Base-by-base conservation (phyloP, 2,113 vertebrate species). In the Gavia stellata region DNA sequence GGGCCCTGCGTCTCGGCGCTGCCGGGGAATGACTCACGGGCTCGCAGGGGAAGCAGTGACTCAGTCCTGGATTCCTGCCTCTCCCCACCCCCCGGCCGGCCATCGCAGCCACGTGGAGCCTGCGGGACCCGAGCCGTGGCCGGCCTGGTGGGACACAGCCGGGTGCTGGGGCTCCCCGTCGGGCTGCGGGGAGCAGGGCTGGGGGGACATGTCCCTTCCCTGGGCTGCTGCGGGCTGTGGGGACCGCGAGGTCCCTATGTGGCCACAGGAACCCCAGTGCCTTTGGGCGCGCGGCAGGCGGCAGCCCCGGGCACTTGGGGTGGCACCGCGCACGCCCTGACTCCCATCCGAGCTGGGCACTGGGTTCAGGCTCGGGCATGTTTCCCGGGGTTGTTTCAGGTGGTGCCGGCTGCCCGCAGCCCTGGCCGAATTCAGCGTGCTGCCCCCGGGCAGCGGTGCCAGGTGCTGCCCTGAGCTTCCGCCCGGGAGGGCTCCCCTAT, bases 61-160 rank as follows among this genome's bases (percentile, higher is more conserved):
- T 97, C 97, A 97, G 88, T 26, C 56, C 83, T 82, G 94, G 96
- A 94, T 68, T 87, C 85, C 95, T 92, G 88, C 94, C 63, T 38
- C 90, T 80, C 90, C 67, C 73, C 84, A 49, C 29, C 72, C 81
- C 91, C 53, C 26, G 61, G 44, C 81, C 29, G 47, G 79, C 92
- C 92, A 62, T 17, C 38, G 31, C 5, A 4, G 93, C 90, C 95
- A 88, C 92, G 75, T 94, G 90, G 94, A 95, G 80, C 83, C 81
- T n/a, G 73, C 5, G 19, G 92, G 77, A 33, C 49, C 84, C 2
- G 4, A 26, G 61, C 53, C 16, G 11, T 4, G 15, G 77, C 82
- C 23, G 7, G 66, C 36, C 33, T 6, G 4, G 53, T 0, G 12
- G 77, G 86, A 34, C 6, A 3, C 42, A 3, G 67, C 5, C 2